phyloP scores from a whole-genome alignment of 2,113 vertebrate genomes.

The Pseudois nayaur region DNA sequence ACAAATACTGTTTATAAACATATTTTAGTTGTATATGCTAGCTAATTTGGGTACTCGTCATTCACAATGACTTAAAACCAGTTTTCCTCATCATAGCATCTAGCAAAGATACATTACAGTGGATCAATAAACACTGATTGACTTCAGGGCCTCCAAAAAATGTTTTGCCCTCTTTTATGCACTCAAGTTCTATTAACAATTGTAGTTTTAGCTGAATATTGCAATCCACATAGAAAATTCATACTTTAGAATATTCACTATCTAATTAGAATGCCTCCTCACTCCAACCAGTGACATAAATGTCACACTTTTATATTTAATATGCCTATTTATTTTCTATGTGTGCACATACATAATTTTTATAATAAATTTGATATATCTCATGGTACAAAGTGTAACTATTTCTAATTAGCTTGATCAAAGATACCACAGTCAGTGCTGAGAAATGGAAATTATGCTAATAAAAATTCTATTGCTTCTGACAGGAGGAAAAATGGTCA shows the following conservation, averaged over 20 bases:
- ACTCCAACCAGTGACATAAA: slow-evolving; percentile 52
- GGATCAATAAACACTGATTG: background rate
- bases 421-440: slow-evolving; percentile 74
- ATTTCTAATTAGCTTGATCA: slow-evolving; percentile 80
- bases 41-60: background rate
- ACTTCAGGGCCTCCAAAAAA: background rate
- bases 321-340: slow-evolving; percentile 68
- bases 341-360: slow-evolving; percentile 64
- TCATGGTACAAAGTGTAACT: slow-evolving; percentile 70
- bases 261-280: slow-evolving; percentile 68
- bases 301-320: slow-evolving; percentile 74
- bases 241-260: slow-evolving; percentile 46
- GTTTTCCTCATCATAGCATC: background rate
- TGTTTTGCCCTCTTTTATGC: background rate
- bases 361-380: slow-evolving; percentile 76
- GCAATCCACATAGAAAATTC: background rate
- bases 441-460: slow-evolving; percentile 76
- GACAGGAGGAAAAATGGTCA: slow-evolving; percentile 52
- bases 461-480: slow-evolving; percentile 77
- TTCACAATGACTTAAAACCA: background rate
- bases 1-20: background rate
- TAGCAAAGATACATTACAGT: background rate
- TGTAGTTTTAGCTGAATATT: slow-evolving; percentile 23
- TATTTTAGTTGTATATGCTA: background rate
- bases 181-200: slow-evolving; percentile 24